phyloP scores from a whole-genome alignment of 92 coral and sea anemone species.

The Palythoa grandiflora region DNA sequence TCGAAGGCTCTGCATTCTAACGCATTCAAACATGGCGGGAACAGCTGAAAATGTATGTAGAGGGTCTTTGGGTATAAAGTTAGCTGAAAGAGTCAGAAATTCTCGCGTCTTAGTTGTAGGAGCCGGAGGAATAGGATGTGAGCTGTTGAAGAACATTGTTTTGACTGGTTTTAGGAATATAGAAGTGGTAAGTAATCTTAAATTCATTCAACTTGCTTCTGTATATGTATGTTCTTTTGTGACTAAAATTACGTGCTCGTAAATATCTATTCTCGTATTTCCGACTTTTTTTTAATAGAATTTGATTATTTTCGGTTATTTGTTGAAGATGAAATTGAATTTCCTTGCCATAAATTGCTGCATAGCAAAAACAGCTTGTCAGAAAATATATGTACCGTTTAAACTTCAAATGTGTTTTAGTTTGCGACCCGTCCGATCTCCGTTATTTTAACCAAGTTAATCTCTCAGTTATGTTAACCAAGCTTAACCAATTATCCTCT shows the following conservation, averaged over 20 bases:
- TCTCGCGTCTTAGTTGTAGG: constrained; percentile 92
- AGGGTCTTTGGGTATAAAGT: constrained; percentile 80
- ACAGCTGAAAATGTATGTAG: constrained; percentile 61
- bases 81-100: constrained; percentile 73
- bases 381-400: not conserved
- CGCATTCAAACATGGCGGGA: constrained; percentile 79
- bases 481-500: not conserved
- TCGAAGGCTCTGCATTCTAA: constrained; percentile 60
- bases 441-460: no score
- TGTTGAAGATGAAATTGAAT: not conserved
- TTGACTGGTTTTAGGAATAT: constrained; percentile 94
- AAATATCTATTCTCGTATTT: not conserved
- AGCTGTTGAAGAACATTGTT: constrained; percentile 93
- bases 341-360: not conserved
- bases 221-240: not conserved
- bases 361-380: no score
- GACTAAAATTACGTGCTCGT: not conserved
- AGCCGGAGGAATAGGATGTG: constrained; percentile 99
- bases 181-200: constrained; percentile 76
- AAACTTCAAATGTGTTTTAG: not conserved
- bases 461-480: not conserved
- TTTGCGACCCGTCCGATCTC: no score
- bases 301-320: not conserved
- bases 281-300: not conserved
- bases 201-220: not conserved